Percentiles rank a stretch among this genome's conserved stretches.
Conservation (phyloP, 2,113 vertebrate genomes). For the Conger conger region DNA sequence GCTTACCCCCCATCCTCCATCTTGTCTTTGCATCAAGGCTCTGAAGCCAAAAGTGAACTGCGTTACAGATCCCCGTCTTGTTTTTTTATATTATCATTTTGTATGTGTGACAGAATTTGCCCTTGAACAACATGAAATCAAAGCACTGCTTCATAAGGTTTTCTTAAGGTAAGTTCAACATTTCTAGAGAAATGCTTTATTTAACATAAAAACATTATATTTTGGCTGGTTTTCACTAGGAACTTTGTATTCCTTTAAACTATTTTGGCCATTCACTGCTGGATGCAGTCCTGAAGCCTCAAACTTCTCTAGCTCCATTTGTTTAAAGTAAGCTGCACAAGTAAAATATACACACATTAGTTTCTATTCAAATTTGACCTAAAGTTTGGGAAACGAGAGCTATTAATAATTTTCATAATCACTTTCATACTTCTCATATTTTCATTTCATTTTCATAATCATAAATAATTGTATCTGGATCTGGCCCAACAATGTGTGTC, state of each 20-base stretch:
- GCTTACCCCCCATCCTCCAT: neutral
- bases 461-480: constrained; percentile 78
- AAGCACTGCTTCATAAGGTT: no score
- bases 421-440: no score
- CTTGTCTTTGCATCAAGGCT: neutral
- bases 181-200: no score
- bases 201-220: no score
- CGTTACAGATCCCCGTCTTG: constrained; percentile 38
- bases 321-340: constrained; percentile 66
- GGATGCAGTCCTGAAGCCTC: constrained; percentile 58
- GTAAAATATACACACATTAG: constrained; percentile 69
- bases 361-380: constrained; percentile 74
- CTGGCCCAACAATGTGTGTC: constrained; percentile 69
- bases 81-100: constrained; percentile 26
- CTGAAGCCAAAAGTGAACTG: constrained; percentile 52
- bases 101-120: no score
- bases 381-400: constrained; percentile 54
- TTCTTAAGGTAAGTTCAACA: no score
- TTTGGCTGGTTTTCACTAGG: no score
- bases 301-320: constrained; percentile 55
- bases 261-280: constrained; percentile 31
- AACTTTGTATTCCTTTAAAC: constrained; percentile 63
- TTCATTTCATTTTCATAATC: constrained; percentile 33
- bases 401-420: constrained; percentile 40
- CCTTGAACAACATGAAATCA: no score